A percentile compares a stretch with the other conserved stretches of the same genome.
These are phyloP conservation scores for Martes martes DNA, from an alignment of 2,113 vertebrate genomes.

Conservation along the genomic window DNA sequence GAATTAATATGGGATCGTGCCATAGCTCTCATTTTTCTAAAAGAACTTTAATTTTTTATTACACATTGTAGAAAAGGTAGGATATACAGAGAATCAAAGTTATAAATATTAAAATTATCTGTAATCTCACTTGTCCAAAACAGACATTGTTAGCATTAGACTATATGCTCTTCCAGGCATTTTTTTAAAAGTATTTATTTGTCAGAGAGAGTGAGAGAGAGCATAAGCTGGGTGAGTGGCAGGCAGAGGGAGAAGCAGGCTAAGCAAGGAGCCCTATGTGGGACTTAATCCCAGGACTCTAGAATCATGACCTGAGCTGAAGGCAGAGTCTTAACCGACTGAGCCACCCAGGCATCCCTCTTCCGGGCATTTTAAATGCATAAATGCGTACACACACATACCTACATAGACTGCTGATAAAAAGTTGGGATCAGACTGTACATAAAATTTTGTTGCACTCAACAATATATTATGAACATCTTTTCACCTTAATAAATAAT, in stretches of 20 bases:
- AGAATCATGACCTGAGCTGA: neutral
- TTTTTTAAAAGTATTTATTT: neutral
- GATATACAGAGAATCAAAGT: slow-evolving; percentile 17
- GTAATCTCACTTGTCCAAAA: slow-evolving; percentile 3
- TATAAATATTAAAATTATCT: slow-evolving; percentile 26
- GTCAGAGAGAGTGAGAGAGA: neutral
- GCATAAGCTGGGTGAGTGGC: neutral
- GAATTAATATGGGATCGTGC: slow-evolving; percentile 40
- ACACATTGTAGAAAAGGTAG: slow-evolving; percentile 31
- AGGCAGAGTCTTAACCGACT: neutral
- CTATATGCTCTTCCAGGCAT: neutral
- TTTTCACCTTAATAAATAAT: slow-evolving; percentile 12
- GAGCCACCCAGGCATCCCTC: neutral
- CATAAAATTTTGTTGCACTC: neutral
- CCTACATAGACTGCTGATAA: neutral
- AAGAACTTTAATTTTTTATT: slow-evolving; percentile 46
- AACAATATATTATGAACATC: neutral
- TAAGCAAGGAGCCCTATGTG: neutral
- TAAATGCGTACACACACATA: neutral
- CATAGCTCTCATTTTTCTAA: slow-evolving; percentile 44
- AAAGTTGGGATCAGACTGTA: neutral
- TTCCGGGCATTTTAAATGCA: neutral
- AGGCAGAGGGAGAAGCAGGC: neutral
- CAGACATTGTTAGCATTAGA: neutral
- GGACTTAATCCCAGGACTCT: neutral